Conservation (phyloP, 2,888 invertebrate genomes). For the Andrena bucephala region DNA sequence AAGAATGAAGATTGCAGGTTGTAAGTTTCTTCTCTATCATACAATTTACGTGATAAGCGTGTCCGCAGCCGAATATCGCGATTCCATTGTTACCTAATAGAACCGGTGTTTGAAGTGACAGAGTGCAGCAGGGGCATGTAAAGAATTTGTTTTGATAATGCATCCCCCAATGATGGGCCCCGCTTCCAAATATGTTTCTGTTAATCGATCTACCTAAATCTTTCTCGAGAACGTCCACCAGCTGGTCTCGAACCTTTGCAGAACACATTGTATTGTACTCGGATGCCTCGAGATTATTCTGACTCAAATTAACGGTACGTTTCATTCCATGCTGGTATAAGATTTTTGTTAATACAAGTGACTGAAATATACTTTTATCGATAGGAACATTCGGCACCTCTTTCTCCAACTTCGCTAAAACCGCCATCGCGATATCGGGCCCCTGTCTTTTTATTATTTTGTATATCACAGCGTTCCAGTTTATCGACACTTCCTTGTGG, state of each 20-base stretch:
- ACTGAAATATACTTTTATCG: constrained; percentile 85
- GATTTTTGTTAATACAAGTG: constrained; percentile 82
- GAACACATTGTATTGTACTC: constrained; percentile 80
- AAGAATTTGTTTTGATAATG: constrained; percentile 77
- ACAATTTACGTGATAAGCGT: constrained; percentile 88
- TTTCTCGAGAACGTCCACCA: constrained; percentile 76
- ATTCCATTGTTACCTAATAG: constrained; percentile 88
- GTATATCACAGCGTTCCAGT: constrained; percentile 88
- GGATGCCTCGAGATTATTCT: constrained; percentile 64
- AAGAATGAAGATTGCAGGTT: constrained; percentile 83
- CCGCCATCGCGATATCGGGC: constrained; percentile 86
- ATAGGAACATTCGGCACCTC: constrained; percentile 87
- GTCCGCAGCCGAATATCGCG: constrained; percentile 88
- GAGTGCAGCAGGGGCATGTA: constrained; percentile 86
- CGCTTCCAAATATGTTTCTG: constrained; percentile 76
- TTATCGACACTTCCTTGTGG: constrained; percentile 85
- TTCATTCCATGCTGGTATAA: constrained; percentile 77
- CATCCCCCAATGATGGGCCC: constrained; percentile 87
- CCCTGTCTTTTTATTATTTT: constrained; percentile 88
- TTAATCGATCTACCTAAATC: constrained; percentile 75
- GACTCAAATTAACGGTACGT: constrained; percentile 75
- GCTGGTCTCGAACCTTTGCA: constrained; percentile 76
- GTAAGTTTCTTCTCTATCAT: constrained; percentile 86
- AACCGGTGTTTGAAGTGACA: constrained; percentile 87
- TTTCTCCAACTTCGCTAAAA: constrained; percentile 87